A percentile compares a stretch with the other conserved stretches of the same genome.
Evolutionary conservation across 2,797 vertebrate species (phyloP).

Genomic region (Leuciscus waleckii): DNA sequence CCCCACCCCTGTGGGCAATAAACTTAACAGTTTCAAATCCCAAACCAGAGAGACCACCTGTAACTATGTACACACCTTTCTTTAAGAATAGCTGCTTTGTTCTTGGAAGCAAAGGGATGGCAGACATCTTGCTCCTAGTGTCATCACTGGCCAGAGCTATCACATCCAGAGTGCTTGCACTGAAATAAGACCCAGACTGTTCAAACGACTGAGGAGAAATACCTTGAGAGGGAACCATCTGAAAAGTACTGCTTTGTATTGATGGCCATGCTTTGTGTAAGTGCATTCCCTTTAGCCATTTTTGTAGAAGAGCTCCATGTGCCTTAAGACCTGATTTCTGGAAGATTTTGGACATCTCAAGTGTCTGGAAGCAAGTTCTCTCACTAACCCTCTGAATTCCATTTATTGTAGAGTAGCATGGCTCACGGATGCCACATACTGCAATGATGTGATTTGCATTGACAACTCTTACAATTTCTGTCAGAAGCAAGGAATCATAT

Average conservation of each 20-base stretch:
- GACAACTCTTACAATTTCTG: constrained; percentile 52
- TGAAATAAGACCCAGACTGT: constrained; percentile 79
- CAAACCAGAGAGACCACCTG: constrained; percentile 87
- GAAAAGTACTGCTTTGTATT: constrained; percentile 67
- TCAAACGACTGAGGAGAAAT: not conserved
- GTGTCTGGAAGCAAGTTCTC: constrained; percentile 72
- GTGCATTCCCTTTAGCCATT: constrained; percentile 80
- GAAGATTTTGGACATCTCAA: constrained; percentile 76
- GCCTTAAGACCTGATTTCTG: constrained; percentile 79
- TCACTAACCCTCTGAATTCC: constrained; percentile 66
- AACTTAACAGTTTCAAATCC: constrained; percentile 88
- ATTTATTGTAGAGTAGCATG: constrained; percentile 49
- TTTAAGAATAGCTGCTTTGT: constrained; percentile 75
- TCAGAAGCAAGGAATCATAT: constrained; percentile 65
- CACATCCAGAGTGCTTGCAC: constrained; percentile 73
- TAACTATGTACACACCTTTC: constrained; percentile 82
- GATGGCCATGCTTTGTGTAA: constrained; percentile 65
- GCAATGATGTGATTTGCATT: constrained; percentile 76
- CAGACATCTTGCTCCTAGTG: constrained; percentile 61
- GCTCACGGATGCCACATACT: constrained; percentile 68
- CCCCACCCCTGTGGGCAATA: constrained; percentile 80
- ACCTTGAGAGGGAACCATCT: constrained; percentile 41
- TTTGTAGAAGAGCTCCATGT: constrained; percentile 67
- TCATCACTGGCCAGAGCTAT: constrained; percentile 70
- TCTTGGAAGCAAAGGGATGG: constrained; percentile 70